Percentiles rank a stretch among this genome's conserved stretches.
phyloP scores from a whole-genome alignment of 1,140 invertebrate species.

The Rhynchophorus ferrugineus region DNA sequence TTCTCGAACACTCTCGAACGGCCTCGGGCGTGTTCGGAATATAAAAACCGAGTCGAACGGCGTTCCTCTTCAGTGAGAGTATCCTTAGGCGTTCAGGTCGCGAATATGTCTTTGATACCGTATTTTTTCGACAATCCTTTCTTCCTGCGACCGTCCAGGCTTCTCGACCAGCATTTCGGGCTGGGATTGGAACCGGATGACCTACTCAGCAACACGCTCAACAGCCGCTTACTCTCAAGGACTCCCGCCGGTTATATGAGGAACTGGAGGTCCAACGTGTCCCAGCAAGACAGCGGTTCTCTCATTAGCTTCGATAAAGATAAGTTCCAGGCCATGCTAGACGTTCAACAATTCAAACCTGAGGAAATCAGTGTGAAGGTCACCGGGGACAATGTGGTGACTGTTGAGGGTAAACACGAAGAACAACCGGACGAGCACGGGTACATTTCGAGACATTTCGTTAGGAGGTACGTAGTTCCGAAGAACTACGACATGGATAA shows the following conservation, averaged over 20 bases:
- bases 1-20: too few species aligned
- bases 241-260: conserved; percentile 42
- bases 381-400: conserved; percentile 57
- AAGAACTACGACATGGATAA: conserved; percentile 56
- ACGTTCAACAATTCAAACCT: conserved; percentile 79
- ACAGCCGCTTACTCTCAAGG: conserved; percentile 10
- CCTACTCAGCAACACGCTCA: conserved; percentile 40
- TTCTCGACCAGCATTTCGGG: conserved; percentile 55
- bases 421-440: conserved; percentile 69
- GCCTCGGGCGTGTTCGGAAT: too few species aligned
- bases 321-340: conserved; percentile 61
- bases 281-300: conserved; percentile 38
- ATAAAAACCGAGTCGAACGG: too few species aligned
- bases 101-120: conserved; percentile 13
- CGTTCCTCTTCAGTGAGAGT: too few species aligned
- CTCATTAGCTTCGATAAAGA: conserved; percentile 46
- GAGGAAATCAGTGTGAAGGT: conserved; percentile 76
- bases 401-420: conserved; percentile 67
- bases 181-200: conserved; percentile 47
- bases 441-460: conserved; percentile 64
- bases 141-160: conserved; percentile 40
- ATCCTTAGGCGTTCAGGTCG: too few species aligned
- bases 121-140: conserved; percentile 5
- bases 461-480: conserved; percentile 60
- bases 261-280: conserved; percentile 42